A percentile compares a stretch with the other conserved stretches of the same genome.
phyloP scores from a whole-genome alignment of 2,888 invertebrate species.

The Rapana venosa region DNA sequence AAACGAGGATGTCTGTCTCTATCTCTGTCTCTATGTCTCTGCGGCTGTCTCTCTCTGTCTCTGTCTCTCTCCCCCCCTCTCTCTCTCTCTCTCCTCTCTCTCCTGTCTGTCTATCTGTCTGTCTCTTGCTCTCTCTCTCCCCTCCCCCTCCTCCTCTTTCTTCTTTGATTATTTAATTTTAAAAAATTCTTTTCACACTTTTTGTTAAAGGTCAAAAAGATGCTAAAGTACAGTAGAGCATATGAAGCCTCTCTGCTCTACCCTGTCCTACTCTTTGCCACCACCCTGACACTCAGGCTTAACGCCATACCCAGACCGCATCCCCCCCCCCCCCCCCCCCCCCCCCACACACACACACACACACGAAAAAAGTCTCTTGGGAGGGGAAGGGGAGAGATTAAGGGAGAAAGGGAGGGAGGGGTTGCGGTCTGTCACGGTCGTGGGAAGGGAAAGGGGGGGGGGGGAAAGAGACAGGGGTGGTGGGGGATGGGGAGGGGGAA shows the following conservation, averaged over 20 bases:
- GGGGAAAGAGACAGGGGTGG: not conserved
- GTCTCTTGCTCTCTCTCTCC: not conserved
- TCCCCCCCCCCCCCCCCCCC: not conserved
- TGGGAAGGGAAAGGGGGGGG: not conserved
- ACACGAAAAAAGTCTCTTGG: not conserved
- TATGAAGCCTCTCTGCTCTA: not conserved
- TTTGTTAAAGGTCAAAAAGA: too few species aligned
- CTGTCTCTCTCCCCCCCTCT: too few species aligned
- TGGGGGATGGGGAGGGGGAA: not conserved
- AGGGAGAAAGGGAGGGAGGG: not conserved
- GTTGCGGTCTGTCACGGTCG: conserved; percentile 2
- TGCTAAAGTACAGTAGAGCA: too few species aligned
- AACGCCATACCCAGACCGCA: conserved; percentile 2
- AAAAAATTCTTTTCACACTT: too few species aligned
- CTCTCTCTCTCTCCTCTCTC: too few species aligned
- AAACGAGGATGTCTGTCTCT: not conserved
- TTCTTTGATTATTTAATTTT: too few species aligned
- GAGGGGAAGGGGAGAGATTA: not conserved
- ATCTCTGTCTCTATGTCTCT: too few species aligned
- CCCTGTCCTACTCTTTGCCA: not conserved
- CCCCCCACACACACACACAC: too few species aligned
- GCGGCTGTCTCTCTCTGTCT: too few species aligned
- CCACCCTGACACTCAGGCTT: not conserved
- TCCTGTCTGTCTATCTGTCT: not conserved
- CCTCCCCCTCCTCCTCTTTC: not conserved